These are phyloP conservation scores for Invenusta paracnida DNA, from an alignment of 2,888 invertebrate species.

Conservation along the genomic window DNA sequence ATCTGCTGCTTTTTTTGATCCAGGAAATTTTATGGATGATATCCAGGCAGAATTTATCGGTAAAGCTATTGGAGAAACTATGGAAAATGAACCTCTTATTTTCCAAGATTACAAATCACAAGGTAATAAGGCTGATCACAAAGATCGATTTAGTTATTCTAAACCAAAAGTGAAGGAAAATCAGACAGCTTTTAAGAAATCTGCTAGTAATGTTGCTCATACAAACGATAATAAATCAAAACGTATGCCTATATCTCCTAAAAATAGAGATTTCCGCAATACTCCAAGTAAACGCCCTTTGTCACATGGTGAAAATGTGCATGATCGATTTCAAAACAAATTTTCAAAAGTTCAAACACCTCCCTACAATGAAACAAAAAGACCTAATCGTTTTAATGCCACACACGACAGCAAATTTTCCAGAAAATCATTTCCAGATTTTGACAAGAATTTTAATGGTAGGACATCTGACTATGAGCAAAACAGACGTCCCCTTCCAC, in stretches of 20 bases:
- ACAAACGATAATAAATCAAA: neutral
- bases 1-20: neutral
- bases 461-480: too few relatives aligned
- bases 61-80: neutral
- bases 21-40: neutral
- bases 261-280: neutral
- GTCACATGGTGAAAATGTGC: too few relatives aligned
- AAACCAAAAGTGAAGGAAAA: too few relatives aligned
- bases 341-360: too few relatives aligned
- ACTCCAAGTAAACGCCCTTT: too few relatives aligned
- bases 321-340: too few relatives aligned
- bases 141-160: too few relatives aligned
- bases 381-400: neutral
- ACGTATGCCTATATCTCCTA: neutral
- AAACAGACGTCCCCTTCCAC: too few relatives aligned
- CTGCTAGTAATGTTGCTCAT: neutral
- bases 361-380: too few relatives aligned
- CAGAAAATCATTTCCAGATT: too few relatives aligned
- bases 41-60: constrained; percentile 10
- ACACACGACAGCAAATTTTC: too few relatives aligned
- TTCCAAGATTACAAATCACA: neutral
- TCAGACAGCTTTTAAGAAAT: neutral
- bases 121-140: neutral
- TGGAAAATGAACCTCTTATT: neutral
- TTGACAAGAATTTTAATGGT: too few relatives aligned